Conservation (phyloP, 1,140 invertebrate genomes). For the Drosophila repletoides region DNA sequence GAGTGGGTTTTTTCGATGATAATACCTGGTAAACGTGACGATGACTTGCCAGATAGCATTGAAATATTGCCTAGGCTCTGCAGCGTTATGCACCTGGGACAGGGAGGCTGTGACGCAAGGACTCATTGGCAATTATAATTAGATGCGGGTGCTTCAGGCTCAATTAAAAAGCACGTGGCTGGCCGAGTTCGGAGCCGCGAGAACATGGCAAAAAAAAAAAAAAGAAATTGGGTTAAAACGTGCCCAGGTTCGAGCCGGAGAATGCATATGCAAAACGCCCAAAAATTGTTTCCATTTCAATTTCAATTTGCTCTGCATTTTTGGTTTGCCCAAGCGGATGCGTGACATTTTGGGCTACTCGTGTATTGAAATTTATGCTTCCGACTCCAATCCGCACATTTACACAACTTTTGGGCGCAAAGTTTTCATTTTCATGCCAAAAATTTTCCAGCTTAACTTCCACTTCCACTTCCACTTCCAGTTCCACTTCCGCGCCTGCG, state of each 20-base stretch:
- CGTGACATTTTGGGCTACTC: conserved; percentile 66
- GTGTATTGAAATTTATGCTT: conserved; percentile 78
- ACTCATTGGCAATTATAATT: conserved; percentile 65
- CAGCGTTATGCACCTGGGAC: neutral
- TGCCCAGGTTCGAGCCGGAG: conserved; percentile 7
- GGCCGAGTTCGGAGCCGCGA: conserved; percentile 18
- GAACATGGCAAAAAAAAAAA: conserved; percentile 15
- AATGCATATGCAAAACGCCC: conserved; percentile 36
- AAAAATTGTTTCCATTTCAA: conserved; percentile 74
- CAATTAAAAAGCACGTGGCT: conserved; percentile 71
- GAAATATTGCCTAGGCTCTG: conserved; percentile 47
- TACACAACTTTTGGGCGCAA: conserved; percentile 60
- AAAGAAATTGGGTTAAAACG: conserved; percentile 68
- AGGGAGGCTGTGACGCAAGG: neutral
- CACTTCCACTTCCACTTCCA: conserved; percentile 40
- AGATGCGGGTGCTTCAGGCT: conserved; percentile 55
- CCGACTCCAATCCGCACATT: conserved; percentile 61
- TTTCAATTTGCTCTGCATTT: conserved; percentile 66
- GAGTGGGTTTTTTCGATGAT: conserved; percentile 33
- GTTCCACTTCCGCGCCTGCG: conserved; percentile 53
- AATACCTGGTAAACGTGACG: conserved; percentile 70
- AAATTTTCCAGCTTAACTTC: conserved; percentile 41
- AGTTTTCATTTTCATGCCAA: conserved; percentile 62
- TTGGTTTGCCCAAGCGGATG: conserved; percentile 43
- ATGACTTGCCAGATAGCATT: conserved; percentile 64